Conservation (phyloP, 2,888 invertebrate genomes). For the Acrobasis suavella region DNA sequence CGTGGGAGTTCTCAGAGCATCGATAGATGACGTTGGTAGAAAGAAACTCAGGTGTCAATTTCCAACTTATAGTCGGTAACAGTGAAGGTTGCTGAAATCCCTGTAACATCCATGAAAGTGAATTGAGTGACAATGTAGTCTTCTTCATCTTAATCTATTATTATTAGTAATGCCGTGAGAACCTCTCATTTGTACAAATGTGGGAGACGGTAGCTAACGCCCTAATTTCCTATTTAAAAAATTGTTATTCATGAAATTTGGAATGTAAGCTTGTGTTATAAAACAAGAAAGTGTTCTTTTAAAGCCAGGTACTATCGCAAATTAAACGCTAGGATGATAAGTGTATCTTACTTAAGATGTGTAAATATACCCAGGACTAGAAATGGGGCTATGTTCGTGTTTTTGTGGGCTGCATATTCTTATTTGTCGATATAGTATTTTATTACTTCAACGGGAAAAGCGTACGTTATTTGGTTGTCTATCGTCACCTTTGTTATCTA, state of each 20-base stretch:
- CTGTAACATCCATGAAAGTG: too few relatives aligned
- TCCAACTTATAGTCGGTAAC: too few relatives aligned
- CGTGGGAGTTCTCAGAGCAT: too few relatives aligned
- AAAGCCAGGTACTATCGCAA: slow-evolving; percentile 66
- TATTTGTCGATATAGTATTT: slow-evolving; percentile 8
- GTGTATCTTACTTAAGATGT: slow-evolving; percentile 72
- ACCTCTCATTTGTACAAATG: slow-evolving; percentile 10
- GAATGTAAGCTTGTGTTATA: slow-evolving; percentile 50
- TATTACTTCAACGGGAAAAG: not conserved
- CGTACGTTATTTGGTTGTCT: too few relatives aligned
- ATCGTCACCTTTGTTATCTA: too few relatives aligned
- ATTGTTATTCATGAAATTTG: slow-evolving; percentile 39
- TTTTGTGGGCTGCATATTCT: slow-evolving; percentile 16
- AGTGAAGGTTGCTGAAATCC: too few relatives aligned
- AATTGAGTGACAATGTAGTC: too few relatives aligned
- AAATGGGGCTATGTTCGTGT: slow-evolving; percentile 34
- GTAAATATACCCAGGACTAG: slow-evolving; percentile 74
- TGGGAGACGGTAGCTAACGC: slow-evolving; percentile 16
- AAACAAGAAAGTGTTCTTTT: slow-evolving; percentile 57
- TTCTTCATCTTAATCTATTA: too few relatives aligned
- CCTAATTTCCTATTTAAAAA: slow-evolving; percentile 31
- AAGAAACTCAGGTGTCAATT: too few relatives aligned
- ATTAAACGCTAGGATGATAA: slow-evolving; percentile 55
- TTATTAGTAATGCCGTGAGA: too few relatives aligned
- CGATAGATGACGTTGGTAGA: too few relatives aligned